phyloP scores from a whole-genome alignment of 2,888 invertebrate species.

The Piscicola geometra region DNA sequence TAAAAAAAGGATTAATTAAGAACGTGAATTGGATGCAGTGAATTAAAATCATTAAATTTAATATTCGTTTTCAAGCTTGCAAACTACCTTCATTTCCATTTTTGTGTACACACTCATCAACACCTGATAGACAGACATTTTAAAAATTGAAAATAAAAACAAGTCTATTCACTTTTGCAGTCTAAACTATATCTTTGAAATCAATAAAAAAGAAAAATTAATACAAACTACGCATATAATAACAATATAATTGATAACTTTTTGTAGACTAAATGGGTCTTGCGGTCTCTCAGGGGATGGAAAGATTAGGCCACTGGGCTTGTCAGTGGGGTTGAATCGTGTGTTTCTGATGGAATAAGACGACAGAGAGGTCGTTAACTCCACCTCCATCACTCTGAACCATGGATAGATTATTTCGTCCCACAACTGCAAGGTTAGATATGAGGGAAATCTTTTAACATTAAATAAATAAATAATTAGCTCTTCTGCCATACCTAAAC shows the following conservation, averaged over 20 bases:
- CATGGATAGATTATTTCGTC: constrained; percentile 41
- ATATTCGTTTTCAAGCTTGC: too few relatives aligned
- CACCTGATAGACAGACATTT: not conserved
- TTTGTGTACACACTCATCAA: constrained; percentile 31
- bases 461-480: too few relatives aligned
- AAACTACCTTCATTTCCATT: constrained; percentile 28
- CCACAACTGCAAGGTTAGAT: constrained; percentile 36
- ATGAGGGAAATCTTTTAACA: too few relatives aligned
- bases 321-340: constrained; percentile 43
- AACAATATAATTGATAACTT: not conserved
- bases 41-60: too few relatives aligned
- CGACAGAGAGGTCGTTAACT: constrained; percentile 41
- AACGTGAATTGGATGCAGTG: too few relatives aligned
- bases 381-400: constrained; percentile 39
- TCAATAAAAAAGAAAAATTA: not conserved
- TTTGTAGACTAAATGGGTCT: constrained; percentile 34
- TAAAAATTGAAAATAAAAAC: too few relatives aligned
- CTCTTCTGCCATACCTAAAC: too few relatives aligned
- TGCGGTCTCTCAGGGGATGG: constrained; percentile 32
- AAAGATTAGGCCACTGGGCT: constrained; percentile 41
- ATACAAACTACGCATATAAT: not conserved
- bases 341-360: constrained; percentile 38
- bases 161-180: too few relatives aligned
- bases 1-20: not conserved
- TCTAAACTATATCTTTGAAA: too few relatives aligned